A percentile compares a stretch with the other conserved stretches of the same genome.
These are phyloP conservation scores for Plecotus auritus DNA, from an alignment of 2,113 vertebrate genomes.

Conservation along the genomic window DNA sequence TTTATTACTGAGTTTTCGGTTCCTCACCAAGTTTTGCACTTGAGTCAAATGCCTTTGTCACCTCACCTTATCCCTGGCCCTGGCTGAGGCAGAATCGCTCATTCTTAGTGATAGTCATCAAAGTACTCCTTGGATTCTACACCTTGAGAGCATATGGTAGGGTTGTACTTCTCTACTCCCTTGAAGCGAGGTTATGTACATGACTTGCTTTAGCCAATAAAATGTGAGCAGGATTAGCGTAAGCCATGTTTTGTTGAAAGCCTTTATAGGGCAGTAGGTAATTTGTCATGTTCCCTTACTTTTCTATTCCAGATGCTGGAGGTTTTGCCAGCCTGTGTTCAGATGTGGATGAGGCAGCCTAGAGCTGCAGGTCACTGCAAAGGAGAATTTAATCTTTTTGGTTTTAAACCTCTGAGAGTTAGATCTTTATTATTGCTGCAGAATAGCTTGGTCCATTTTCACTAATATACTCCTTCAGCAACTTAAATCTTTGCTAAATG, in stretches of 20 bases:
- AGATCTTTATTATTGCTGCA: not conserved
- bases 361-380: not conserved
- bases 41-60: not conserved
- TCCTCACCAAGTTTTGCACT: not conserved
- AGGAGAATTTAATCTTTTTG: not conserved
- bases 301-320: not conserved
- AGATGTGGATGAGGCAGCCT: not conserved
- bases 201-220: not conserved
- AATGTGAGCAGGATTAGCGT: not conserved
- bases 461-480: not conserved
- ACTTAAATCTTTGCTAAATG: slow-evolving; percentile 10
- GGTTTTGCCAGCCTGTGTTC: not conserved
- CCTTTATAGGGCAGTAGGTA: not conserved
- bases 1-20: not conserved
- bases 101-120: not conserved
- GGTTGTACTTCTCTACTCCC: not conserved
- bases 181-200: not conserved
- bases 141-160: not conserved
- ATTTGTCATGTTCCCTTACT: not conserved
- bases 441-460: not conserved
- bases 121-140: not conserved
- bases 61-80: not conserved
- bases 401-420: not conserved
- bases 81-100: not conserved
- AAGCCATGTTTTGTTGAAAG: not conserved